Conservation (phyloP, 64 coral and sea anemone genomes). For the Stylophora pistillata region DNA sequence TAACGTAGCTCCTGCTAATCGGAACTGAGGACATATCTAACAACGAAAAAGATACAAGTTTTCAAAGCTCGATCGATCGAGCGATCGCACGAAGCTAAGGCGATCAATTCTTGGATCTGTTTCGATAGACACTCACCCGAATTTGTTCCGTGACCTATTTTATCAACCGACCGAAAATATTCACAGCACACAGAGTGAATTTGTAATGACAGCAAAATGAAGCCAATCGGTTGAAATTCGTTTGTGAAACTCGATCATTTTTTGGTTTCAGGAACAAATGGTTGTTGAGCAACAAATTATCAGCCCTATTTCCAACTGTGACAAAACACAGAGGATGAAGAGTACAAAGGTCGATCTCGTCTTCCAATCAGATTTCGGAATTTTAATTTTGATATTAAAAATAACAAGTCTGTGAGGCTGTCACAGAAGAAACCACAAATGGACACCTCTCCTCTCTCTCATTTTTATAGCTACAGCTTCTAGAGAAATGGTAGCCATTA, state of each 20-base stretch:
- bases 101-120: background rate
- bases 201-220: slow-evolving; percentile 47
- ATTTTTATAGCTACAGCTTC: too few species aligned
- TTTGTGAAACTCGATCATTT: background rate
- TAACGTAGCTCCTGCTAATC: slow-evolving; percentile 12
- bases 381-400: background rate
- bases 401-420: too few species aligned
- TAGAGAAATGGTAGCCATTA: too few species aligned
- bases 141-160: too few species aligned
- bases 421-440: too few species aligned
- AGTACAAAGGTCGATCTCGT: slow-evolving; percentile 8
- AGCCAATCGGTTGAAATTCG: slow-evolving; percentile 49
- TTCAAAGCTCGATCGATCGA: too few species aligned
- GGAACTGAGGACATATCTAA: slow-evolving; percentile 25
- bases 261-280: background rate
- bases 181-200: slow-evolving; percentile 29
- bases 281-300: background rate
- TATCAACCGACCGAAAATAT: background rate
- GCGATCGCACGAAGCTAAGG: background rate
- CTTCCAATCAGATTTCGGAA: background rate
- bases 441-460: too few species aligned
- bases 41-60: background rate
- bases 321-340: background rate
- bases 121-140: background rate
- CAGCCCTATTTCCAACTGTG: background rate